Evolutionary conservation across 2,888 invertebrate genomes (phyloP), one percentile per base, ranked within the genome.

Genomic region (Formica aserva): DNA sequence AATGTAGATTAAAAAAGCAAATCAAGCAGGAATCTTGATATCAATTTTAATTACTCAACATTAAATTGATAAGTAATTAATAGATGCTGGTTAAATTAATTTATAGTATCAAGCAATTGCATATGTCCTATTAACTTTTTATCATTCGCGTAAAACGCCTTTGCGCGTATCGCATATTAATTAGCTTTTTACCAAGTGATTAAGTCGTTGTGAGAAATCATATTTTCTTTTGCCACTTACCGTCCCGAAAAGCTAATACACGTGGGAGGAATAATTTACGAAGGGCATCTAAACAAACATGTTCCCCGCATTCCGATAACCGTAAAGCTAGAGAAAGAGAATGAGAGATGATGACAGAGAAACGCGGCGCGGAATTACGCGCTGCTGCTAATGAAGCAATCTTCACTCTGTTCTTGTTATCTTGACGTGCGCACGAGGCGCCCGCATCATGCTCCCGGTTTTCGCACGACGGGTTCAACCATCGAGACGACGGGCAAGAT

Each of bases 321-420:
- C 41, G 52, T 41, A 38, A 74, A 45, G 32, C 32, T 22, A 55
- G 32, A 38, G 9, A 35, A 9, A 62, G 48, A 35, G 69, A 41
- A 22, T 0, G 60, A 65, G 13, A 9, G 62, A 62, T 22, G 63
- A 3, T 18, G 22, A n/a, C 52, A 3, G 9, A 41, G 52, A 75
- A 41, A 52, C 35, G 60, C 60, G 57, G 41, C n/a, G 48, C 80
- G 76, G 63, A 76, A 75, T 81, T 75, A 75, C 63, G 62, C 81
- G 87, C 85, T 83, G 85, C 90, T 78, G 86, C 89, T 90, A 90
- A 90, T 90, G 89, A 90, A 91, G 87, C 89, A 91, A 90, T 91
- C 89, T 90, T 86, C 84, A 84, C 77, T 76, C 75, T 72, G 83
- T 85, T 82, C 88, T 89, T 87, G 86, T 90, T 89, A 91, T 87